phyloP scores from a whole-genome alignment of 1,140 invertebrate species.

The Hyposmocoma kahamanoa region DNA sequence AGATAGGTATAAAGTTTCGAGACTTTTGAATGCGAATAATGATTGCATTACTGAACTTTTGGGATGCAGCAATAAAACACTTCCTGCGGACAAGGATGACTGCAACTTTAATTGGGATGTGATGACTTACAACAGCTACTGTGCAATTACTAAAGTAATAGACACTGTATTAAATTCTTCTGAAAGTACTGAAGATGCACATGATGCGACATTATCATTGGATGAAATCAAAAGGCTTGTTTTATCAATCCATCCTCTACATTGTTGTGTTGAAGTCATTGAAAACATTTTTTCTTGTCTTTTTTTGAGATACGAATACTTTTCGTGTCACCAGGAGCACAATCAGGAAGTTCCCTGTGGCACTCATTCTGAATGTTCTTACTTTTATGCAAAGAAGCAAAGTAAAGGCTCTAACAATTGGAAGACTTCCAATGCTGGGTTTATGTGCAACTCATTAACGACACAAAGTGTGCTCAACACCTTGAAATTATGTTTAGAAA shows the following conservation, averaged over 20 bases:
- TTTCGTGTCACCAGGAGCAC: conserved; percentile 60
- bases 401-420: conserved; percentile 34
- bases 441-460: conserved; percentile 61
- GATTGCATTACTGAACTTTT: conserved; percentile 57
- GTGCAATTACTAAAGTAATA: conserved; percentile 63
- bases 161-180: conserved; percentile 59
- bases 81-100: conserved; percentile 22
- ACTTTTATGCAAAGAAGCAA: conserved; percentile 67
- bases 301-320: conserved; percentile 67
- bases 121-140: conserved; percentile 65
- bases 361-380: conserved; percentile 68
- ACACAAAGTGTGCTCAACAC: conserved; percentile 61
- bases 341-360: conserved; percentile 52
- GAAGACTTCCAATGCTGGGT: conserved; percentile 42
- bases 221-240: conserved; percentile 64
- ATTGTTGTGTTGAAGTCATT: conserved; percentile 62
- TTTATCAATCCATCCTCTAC: conserved; percentile 54
- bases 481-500: conserved; percentile 62
- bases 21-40: conserved; percentile 60
- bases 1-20: conserved; percentile 66
- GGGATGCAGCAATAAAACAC: conserved; percentile 35
- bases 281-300: conserved; percentile 69
- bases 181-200: conserved; percentile 35
- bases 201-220: conserved; percentile 43
- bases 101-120: conserved; percentile 54